Percentiles rank a stretch among this genome's conserved stretches.
Conservation (phyloP, 2,113 vertebrate genomes). For the Bubo scandiacus region DNA sequence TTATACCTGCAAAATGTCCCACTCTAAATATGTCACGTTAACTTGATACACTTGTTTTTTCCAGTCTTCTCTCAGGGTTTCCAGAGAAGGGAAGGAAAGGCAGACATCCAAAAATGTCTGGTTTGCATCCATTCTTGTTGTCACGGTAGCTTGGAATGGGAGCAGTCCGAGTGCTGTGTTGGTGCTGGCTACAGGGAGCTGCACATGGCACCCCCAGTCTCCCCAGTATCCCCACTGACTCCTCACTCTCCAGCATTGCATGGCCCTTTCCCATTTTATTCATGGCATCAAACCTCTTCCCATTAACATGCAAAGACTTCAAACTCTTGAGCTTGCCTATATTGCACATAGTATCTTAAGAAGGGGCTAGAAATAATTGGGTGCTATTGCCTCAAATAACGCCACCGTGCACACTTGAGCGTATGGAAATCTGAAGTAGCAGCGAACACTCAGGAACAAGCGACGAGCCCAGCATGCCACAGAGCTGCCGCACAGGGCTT, state of each 20-base stretch:
- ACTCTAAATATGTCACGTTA: not conserved
- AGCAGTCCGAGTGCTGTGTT: rapidly evolving
- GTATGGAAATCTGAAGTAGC: conserved; percentile 20
- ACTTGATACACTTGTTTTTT: not conserved
- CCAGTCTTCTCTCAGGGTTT: not conserved
- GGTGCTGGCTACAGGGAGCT: rapidly evolving
- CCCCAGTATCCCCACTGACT: not conserved
- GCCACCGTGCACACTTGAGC: not conserved
- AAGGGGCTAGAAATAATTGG: conserved; percentile 53
- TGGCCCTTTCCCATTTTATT: not conserved
- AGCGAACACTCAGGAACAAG: conserved; percentile 19
- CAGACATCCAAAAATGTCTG: not conserved
- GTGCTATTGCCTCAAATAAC: not conserved
- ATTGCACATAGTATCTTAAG: not conserved
- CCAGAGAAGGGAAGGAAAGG: not conserved
- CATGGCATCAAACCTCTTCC: not conserved
- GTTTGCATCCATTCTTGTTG: not conserved
- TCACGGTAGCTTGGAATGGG: not conserved
- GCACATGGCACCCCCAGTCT: not conserved
- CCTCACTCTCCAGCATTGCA: not conserved
- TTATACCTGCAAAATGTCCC: not conserved
- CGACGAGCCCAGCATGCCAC: conserved; percentile 23
- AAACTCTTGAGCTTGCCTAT: not conserved
- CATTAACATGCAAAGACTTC: not conserved
- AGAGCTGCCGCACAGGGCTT: conserved; percentile 11